Evolutionary conservation across 2,797 vertebrate species (phyloP).

Genomic region (Hyperoplus immaculatus): DNA sequence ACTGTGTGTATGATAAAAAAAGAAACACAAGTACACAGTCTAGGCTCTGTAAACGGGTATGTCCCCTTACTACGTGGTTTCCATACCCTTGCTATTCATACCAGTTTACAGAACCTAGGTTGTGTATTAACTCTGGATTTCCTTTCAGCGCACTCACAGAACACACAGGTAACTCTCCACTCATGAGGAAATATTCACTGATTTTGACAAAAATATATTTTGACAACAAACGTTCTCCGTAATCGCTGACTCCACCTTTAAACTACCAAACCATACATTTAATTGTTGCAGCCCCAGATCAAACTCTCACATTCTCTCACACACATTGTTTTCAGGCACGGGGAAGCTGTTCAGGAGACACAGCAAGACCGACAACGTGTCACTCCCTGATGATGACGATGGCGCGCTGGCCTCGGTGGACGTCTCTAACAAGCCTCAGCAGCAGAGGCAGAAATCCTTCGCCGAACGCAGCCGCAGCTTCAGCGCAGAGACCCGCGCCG

Average conservation of each 20-base stretch:
- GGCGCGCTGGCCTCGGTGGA: slow-evolving; percentile 18
- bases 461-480: slow-evolving; percentile 96
- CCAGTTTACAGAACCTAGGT: too few species aligned
- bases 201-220: too few species aligned
- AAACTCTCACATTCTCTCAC: neutral
- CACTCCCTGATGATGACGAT: slow-evolving; percentile 80
- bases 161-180: too few species aligned
- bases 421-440: slow-evolving; percentile 62
- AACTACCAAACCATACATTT: neutral
- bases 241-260: neutral
- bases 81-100: too few species aligned
- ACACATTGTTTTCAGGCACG: slow-evolving; percentile 49
- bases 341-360: slow-evolving; percentile 85
- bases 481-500: slow-evolving; percentile 92
- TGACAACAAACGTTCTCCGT: too few species aligned
- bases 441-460: slow-evolving; percentile 91
- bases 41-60: too few species aligned
- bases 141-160: too few species aligned
- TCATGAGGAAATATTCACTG: too few species aligned
- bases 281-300: neutral
- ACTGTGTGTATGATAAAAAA: too few species aligned
- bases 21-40: too few species aligned
- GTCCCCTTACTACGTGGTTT: too few species aligned
- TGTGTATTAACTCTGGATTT: too few species aligned
- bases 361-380: slow-evolving; percentile 83